A percentile compares a stretch with the other conserved stretches of the same genome.
Conservation (phyloP, 2,888 invertebrate genomes). For the Pantelozetes paolii region DNA sequence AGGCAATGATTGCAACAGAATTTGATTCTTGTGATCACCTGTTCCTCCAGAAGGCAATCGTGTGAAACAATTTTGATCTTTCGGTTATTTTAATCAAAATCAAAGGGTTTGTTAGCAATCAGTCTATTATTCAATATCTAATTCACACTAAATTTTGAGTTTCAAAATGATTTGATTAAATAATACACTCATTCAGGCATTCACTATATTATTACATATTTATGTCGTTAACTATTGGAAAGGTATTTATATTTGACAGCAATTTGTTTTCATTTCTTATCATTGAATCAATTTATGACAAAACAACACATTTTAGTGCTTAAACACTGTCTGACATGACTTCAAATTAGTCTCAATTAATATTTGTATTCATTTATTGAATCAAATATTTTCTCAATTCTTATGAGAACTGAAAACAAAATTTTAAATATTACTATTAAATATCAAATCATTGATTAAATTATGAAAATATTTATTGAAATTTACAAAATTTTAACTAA, state of each 20-base stretch:
- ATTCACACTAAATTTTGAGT: conserved; percentile 4
- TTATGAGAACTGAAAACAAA: too few relatives aligned
- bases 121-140: background rate
- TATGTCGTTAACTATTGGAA: background rate
- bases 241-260: background rate
- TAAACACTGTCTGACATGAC: background rate
- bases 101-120: background rate
- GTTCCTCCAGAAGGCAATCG: background rate
- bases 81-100: background rate
- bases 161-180: background rate
- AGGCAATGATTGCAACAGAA: background rate
- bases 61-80: background rate
- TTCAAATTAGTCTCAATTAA: background rate
- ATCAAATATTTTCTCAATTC: too few relatives aligned
- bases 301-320: background rate
- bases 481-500: too few relatives aligned
- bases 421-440: too few relatives aligned
- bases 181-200: background rate
- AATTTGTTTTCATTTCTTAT: background rate
- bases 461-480: too few relatives aligned
- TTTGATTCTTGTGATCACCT: conserved; percentile 4
- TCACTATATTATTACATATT: conserved; percentile 9
- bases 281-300: background rate
- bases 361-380: too few relatives aligned
- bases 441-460: too few relatives aligned